Evolutionary conservation across 2,888 invertebrate genomes (phyloP), one percentile per base, ranked within the genome.

Genomic region (Ectemnius lituratus): DNA sequence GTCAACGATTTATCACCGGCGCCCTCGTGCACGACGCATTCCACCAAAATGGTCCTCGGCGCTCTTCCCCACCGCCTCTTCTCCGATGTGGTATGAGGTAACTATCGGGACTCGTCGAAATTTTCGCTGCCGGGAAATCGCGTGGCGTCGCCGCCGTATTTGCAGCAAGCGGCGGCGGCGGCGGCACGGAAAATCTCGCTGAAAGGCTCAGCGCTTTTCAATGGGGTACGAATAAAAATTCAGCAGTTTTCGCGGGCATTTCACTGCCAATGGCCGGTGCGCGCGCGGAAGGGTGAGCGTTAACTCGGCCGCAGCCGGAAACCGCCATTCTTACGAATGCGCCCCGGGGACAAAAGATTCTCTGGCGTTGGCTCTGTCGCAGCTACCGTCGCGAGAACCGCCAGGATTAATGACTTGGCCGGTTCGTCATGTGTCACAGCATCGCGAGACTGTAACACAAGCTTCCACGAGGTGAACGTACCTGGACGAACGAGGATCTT

Each of bases 381-480:
- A 11, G 37, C 8, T 37, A 37, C 8, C 5, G 72, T 78, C 58
- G 28, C 28, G 37, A 62, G 65, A 47, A 69, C 49, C 60, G 74
- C 16, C 14, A 84, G 83, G 79, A 87, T 87, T 87, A 87, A 87
- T 86, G 87, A 86, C 78, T 83, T 45, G 78, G 78, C 84, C 72
- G 80, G 79, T 76, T 87, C 87, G 84, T 87, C 87, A 84, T 76
- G 83, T 82, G 86, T 82, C 85, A 73, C 62, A 70, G 73, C 81
- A 81, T 85, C 84, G 77, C 77, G 83, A 85, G 85, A 85, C 85
- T 86, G 3, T 37, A 86, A 86, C 84, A 85, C 2, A 23, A 23
- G 85, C 79, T 78, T 73, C 75, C 84, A 79, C 79, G 79, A 74
- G 64, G 74, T 11, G 8, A 79, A 73, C 74, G 68, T 79, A 76